Conservation (phyloP, 1,140 invertebrate genomes). For the Galleria mellonella region DNA sequence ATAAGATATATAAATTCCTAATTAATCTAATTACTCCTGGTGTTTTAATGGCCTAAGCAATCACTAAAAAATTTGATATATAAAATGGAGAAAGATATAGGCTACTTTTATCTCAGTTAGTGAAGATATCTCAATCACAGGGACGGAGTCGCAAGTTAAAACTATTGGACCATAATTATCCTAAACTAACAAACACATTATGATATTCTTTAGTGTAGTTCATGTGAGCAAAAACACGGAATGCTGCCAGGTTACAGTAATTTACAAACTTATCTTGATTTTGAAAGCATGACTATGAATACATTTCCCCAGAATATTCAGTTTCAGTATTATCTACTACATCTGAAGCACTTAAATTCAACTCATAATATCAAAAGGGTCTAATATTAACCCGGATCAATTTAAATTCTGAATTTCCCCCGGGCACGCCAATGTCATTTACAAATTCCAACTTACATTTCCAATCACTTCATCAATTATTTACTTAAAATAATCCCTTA, state of each 20-base stretch:
- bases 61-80: no score
- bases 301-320: neutral
- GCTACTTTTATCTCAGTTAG: no score
- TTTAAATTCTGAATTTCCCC: conserved; percentile 4
- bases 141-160: neutral
- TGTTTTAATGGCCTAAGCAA: no score
- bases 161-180: no score
- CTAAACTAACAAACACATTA: no score
- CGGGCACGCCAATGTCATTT: neutral
- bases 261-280: neutral
- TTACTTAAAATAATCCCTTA: neutral
- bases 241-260: no score
- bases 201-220: no score
- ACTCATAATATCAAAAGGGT: no score
- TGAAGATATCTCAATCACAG: neutral
- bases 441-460: neutral
- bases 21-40: no score
- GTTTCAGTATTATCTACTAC: neutral
- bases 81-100: no score
- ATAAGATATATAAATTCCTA: no score
- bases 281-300: neutral
- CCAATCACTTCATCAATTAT: conserved; percentile 2
- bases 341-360: neutral
- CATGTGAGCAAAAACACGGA: no score
- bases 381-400: neutral